Evolutionary conservation across 2,113 vertebrate genomes (phyloP), one percentile per base, ranked within the genome.

Genomic region (Cromileptes altivelis): DNA sequence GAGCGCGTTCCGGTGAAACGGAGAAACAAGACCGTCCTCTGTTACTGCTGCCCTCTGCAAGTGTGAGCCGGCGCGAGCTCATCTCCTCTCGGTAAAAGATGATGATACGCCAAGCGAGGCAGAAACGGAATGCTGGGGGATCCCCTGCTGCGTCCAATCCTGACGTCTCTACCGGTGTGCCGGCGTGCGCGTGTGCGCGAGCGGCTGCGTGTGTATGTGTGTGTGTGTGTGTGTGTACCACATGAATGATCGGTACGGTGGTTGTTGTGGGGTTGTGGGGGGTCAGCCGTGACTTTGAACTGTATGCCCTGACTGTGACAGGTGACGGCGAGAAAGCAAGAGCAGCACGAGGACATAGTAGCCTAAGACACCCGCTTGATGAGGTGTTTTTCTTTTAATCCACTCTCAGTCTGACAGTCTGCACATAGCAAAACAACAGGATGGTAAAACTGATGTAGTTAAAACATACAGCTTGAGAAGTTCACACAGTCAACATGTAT

Each of bases 71-170:
- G 62, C 63, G 75, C 73, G 56, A 88, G 83, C 84, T 86, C 85
- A 81, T 84, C 90, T 88, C 88, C 90, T 89, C 88, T 84, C 84
- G 82, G 80, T 81, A 70, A 82, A 83, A 70, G 88, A 90, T 68
- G 86, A 90, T 89, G 88, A 91, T 89, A 69, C 67, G 93, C 84
- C 88, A 75, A 85, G 86, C 87, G 80, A 90, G 86, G 88, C 91
- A 89, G 85, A 88, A 85, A 81, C 86, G 82, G 82, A 89, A 55
- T 70, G 87, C 83, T 73, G 85, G 91, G 33, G 93, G 91, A 93
- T 86, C 91, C 93, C 92, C 93, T 53, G 93, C 93, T 92, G 93
- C 75, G 93, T 88, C 92, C 93, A 90, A 91, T 91, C 88, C 91
- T 90, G 88, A 91, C 92, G 91, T 89, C 85, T 65, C 80, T 68